Evolutionary conservation across 2,113 vertebrate genomes (phyloP).

Genomic region (Poecilia latipinna): DNA sequence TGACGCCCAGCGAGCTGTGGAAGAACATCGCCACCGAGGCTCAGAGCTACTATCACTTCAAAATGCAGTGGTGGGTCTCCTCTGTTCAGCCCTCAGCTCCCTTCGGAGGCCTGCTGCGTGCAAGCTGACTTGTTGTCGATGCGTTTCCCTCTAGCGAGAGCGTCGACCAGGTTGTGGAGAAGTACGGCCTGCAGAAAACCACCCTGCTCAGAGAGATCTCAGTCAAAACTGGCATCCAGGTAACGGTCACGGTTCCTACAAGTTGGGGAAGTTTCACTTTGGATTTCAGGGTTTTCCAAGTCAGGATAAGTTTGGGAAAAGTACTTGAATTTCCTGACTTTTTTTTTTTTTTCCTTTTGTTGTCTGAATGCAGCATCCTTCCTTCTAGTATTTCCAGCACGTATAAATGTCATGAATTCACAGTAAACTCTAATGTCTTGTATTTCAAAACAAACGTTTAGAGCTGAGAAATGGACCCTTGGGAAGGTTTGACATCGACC

Average conservation of each 20-base stretch:
- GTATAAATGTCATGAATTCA: neutral
- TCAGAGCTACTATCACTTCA: conserved; percentile 91
- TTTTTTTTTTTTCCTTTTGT: neutral
- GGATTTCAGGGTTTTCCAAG: neutral
- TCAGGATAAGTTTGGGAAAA: too few species aligned
- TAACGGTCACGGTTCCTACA: conserved; percentile 53
- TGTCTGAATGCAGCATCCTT: neutral
- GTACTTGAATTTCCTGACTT: too few species aligned
- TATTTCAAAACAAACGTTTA: too few species aligned
- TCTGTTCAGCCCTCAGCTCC: neutral
- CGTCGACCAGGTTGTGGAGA: conserved; percentile 93
- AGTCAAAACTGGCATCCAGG: conserved; percentile 95
- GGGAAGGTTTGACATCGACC: too few species aligned
- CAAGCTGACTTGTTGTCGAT: neutral
- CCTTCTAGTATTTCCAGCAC: neutral
- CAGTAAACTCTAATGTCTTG: too few species aligned
- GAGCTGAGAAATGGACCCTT: too few species aligned
- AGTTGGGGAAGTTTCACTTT: neutral
- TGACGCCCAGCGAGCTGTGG: conserved; percentile 95
- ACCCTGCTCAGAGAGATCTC: conserved; percentile 95
- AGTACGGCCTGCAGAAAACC: conserved; percentile 92
- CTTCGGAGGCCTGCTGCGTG: too few species aligned
- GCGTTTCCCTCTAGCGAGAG: conserved; percentile 83
- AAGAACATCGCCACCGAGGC: conserved; percentile 92
- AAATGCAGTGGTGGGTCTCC: conserved; percentile 86